These are phyloP conservation scores for Halesus radiatus DNA, from an alignment of 1,140 invertebrate genomes.

Conservation along the genomic window DNA sequence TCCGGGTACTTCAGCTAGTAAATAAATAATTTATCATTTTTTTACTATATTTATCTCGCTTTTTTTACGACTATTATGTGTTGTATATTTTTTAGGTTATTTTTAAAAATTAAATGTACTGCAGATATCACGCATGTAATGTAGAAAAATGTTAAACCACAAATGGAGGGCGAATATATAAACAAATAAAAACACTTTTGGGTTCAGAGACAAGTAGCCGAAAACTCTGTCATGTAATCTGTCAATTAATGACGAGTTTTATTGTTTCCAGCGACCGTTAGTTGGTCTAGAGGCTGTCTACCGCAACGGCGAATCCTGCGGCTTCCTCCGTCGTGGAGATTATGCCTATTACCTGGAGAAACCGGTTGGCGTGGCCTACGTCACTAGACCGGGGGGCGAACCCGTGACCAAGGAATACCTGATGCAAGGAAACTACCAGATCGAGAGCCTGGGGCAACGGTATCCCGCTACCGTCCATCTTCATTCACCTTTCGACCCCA, in stretches of 20 bases:
- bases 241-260: background rate
- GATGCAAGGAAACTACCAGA: slow-evolving; percentile 77
- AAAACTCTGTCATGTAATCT: too few relatives aligned
- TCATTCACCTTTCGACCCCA: slow-evolving; percentile 86
- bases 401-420: slow-evolving; percentile 67
- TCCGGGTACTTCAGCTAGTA: too few relatives aligned
- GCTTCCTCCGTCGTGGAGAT: slow-evolving; percentile 85
- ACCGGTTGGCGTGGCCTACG: slow-evolving; percentile 74
- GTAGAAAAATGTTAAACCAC: too few relatives aligned
- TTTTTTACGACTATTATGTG: too few relatives aligned
- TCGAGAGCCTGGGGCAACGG: slow-evolving; percentile 83
- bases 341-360: slow-evolving; percentile 81
- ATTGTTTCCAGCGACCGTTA: slow-evolving; percentile 73
- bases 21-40: too few relatives aligned
- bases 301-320: slow-evolving; percentile 82
- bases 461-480: slow-evolving; percentile 79
- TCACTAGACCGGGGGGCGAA: slow-evolving; percentile 63
- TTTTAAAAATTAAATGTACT: too few relatives aligned
- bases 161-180: too few relatives aligned
- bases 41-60: too few relatives aligned
- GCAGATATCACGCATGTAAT: too few relatives aligned
- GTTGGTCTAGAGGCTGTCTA: slow-evolving; percentile 89
- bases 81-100: too few relatives aligned
- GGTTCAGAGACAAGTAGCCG: too few relatives aligned
- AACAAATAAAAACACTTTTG: too few relatives aligned